Conservation (phyloP, 1,140 invertebrate genomes). For the Eciton burchellii region DNA sequence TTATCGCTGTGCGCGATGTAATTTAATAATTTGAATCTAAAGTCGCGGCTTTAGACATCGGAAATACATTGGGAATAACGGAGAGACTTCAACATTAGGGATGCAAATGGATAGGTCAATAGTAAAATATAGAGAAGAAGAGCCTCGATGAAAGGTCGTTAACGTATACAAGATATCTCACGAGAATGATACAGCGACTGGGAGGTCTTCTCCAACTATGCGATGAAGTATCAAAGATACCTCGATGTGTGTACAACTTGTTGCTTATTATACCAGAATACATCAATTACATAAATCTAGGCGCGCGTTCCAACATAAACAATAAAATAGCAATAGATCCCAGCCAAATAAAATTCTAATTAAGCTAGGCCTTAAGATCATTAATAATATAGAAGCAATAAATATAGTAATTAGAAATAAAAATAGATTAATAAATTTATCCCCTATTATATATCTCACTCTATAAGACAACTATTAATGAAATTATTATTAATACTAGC, state of each 20-base stretch:
- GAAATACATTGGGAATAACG: slow-evolving; percentile 12
- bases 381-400: too few relatives aligned
- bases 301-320: neutral
- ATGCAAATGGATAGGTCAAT: slow-evolving; percentile 41
- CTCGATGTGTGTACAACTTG: neutral
- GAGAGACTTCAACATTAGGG: slow-evolving; percentile 31
- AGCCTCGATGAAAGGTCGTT: slow-evolving; percentile 61
- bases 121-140: slow-evolving; percentile 36
- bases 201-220: slow-evolving; percentile 45
- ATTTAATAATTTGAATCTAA: slow-evolving; percentile 32
- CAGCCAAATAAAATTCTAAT: too few relatives aligned
- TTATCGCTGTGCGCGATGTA: neutral
- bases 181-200: slow-evolving; percentile 17
- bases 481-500: too few relatives aligned
- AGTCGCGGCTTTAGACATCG: slow-evolving; percentile 7
- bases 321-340: too few relatives aligned
- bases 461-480: too few relatives aligned
- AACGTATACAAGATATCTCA: slow-evolving; percentile 52
- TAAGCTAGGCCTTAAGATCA: too few relatives aligned
- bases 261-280: slow-evolving; percentile 12
- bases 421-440: too few relatives aligned
- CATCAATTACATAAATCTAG: slow-evolving; percentile 16
- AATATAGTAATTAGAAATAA: too few relatives aligned
- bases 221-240: slow-evolving; percentile 1
- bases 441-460: too few relatives aligned